Evolutionary conservation across 2,113 vertebrate genomes (phyloP).

Genomic region (Notothenia rossii): DNA sequence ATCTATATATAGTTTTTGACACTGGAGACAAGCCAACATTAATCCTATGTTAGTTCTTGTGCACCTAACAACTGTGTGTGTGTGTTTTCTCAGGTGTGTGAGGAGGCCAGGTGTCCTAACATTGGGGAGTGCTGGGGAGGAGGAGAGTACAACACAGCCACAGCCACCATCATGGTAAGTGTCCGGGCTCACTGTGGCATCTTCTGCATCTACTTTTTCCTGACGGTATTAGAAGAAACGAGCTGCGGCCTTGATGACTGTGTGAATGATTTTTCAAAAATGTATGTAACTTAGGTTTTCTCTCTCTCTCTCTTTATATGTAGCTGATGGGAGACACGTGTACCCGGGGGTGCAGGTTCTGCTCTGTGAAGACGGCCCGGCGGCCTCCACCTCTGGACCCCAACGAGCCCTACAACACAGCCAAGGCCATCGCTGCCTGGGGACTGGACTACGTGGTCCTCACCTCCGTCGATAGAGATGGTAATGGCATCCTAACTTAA

Average conservation of each 20-base stretch:
- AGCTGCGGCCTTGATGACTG: background rate
- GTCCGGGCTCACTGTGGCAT: background rate
- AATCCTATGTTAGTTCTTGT: background rate
- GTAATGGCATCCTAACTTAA: conserved; percentile 71
- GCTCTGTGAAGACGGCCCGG: conserved; percentile 94
- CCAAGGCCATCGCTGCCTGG: conserved; percentile 93
- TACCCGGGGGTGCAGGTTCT: conserved; percentile 97
- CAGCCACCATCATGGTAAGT: conserved; percentile 98
- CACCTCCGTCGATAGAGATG: conserved; percentile 97
- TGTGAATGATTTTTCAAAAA: background rate
- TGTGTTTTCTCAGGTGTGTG: conserved; percentile 89
- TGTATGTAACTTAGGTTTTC: background rate
- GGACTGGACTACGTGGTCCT: conserved; percentile 98
- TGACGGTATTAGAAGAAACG: background rate
- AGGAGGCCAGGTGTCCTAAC: conserved; percentile 97
- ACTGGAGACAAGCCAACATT: background rate
- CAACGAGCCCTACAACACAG: conserved; percentile 92
- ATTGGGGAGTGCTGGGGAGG: conserved; percentile 99
- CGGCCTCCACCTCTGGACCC: conserved; percentile 90
- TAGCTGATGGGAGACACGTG: conserved; percentile 98
- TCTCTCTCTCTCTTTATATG: background rate
- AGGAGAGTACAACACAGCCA: conserved; percentile 93
- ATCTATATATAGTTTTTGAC: too few relatives aligned
- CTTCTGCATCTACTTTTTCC: background rate
- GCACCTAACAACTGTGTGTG: background rate